Evolutionary conservation across 2,888 invertebrate species (phyloP).

Genomic region (Blera fallax): DNA sequence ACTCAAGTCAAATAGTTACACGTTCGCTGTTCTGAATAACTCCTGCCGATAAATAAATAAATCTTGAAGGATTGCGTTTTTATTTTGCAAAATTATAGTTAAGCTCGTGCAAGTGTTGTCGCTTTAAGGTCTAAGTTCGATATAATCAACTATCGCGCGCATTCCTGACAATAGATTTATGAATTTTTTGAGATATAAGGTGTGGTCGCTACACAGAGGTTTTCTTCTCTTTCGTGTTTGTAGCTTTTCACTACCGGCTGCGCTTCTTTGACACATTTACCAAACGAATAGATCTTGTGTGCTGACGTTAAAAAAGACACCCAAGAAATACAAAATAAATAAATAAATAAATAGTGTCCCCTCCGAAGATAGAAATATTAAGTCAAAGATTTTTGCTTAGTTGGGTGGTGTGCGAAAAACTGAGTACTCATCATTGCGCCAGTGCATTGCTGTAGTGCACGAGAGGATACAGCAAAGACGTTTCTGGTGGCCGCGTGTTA

Average conservation of each 20-base stretch:
- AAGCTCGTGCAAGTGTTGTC: not conserved
- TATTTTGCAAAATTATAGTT: not conserved
- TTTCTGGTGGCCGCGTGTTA: constrained; percentile 5
- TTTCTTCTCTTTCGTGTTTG: constrained; percentile 32
- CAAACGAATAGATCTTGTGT: constrained; percentile 28
- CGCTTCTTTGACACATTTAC: constrained; percentile 37
- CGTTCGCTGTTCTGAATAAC: constrained; percentile 2
- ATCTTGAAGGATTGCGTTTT: not conserved
- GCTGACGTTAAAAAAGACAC: constrained; percentile 24
- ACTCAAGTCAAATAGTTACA: constrained; percentile 13
- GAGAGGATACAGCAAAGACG: constrained; percentile 24
- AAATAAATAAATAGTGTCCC: constrained; percentile 28
- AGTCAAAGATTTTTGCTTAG: constrained; percentile 55
- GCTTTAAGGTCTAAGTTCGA: constrained; percentile 29
- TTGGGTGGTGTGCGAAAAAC: constrained; percentile 47
- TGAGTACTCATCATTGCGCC: constrained; percentile 26
- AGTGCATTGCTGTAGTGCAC: constrained; percentile 53
- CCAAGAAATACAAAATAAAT: constrained; percentile 19
- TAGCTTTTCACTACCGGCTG: constrained; percentile 46
- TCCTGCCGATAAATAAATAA: not conserved
- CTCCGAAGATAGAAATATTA: constrained; percentile 63
- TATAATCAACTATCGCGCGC: constrained; percentile 10
- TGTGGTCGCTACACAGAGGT: constrained; percentile 51
- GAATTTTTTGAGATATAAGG: constrained; percentile 48
- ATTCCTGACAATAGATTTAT: constrained; percentile 30